These are phyloP conservation scores for Aphidius colemani DNA, from an alignment of 2,888 invertebrate genomes.

Conservation along the genomic window DNA sequence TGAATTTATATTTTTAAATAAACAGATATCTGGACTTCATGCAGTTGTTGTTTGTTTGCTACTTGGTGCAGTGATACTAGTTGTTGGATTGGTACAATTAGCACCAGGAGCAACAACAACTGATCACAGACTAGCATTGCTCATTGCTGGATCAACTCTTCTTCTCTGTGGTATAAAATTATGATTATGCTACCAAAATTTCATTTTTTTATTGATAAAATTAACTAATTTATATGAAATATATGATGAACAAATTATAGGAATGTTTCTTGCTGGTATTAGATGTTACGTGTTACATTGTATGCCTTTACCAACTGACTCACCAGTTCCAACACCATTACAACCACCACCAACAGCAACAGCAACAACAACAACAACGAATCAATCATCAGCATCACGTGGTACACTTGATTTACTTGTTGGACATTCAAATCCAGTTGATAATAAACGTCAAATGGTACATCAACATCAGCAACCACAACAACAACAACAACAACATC, in stretches of 20 bases:
- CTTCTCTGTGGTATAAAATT: conserved; percentile 64
- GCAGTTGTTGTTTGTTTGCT: conserved; percentile 76
- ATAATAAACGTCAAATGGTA: conserved; percentile 48
- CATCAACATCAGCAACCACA: conserved; percentile 27
- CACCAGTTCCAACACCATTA: conserved; percentile 45
- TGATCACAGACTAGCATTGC: conserved; percentile 73
- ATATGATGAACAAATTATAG: conserved; percentile 23
- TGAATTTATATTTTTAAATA: conserved; percentile 22
- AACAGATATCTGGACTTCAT: conserved; percentile 74
- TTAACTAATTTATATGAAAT: background rate
- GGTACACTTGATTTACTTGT: conserved; percentile 51
- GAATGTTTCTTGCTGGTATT: conserved; percentile 50
- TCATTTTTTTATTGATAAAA: background rate
- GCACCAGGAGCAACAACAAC: conserved; percentile 79
- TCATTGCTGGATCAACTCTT: conserved; percentile 70
- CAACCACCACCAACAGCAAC: too few species aligned
- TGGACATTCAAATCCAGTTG: conserved; percentile 52
- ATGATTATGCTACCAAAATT: background rate
- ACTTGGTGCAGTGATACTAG: conserved; percentile 75
- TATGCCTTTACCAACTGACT: conserved; percentile 50
- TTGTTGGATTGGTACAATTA: conserved; percentile 78
- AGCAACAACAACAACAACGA: conserved; percentile 36
- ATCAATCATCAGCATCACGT: conserved; percentile 40
- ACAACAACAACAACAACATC: conserved; percentile 34
- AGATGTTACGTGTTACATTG: conserved; percentile 56